These are phyloP conservation scores for Chascanopsetta lugubris DNA, from an alignment of 2,113 vertebrate species.

Conservation along the genomic window DNA sequence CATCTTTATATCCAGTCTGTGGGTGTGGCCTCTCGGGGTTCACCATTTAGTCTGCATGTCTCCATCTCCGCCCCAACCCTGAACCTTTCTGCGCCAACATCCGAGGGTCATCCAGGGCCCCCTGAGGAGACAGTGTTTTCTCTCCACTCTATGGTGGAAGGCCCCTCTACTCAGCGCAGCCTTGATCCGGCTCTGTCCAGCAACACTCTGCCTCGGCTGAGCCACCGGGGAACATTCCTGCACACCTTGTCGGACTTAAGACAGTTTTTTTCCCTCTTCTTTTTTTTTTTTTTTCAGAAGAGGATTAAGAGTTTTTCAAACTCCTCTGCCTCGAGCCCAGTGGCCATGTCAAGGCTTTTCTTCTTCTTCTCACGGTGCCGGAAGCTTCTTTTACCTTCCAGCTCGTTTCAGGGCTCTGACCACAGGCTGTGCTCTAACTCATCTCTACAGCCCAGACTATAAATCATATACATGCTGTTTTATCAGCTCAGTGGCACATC, in stretches of 20 bases:
- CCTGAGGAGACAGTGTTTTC: background rate
- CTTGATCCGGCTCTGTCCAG: constrained; percentile 23
- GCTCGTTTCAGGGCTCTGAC: background rate
- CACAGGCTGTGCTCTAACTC: background rate
- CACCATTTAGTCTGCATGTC: background rate
- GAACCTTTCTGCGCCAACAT: background rate
- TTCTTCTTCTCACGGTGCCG: constrained; percentile 18
- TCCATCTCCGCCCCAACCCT: too few species aligned
- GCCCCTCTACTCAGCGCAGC: constrained; percentile 9
- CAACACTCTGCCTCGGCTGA: constrained; percentile 15
- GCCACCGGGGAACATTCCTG: constrained; percentile 20
- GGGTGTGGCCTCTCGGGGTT: too few species aligned
- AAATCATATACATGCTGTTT: background rate
- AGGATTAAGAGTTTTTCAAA: constrained; percentile 25
- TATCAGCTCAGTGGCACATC: background rate
- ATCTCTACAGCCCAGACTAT: background rate
- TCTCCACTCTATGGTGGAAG: background rate
- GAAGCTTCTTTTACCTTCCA: background rate
- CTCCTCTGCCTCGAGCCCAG: constrained; percentile 19
- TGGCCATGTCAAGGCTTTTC: constrained; percentile 18
- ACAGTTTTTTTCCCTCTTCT: constrained; percentile 39
- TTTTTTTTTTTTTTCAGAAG: constrained; percentile 21
- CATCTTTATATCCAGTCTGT: too few species aligned
- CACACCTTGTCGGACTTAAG: constrained; percentile 1
- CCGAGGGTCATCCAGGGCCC: background rate